Base-by-base conservation (phyloP, 30 jellyfish, hydroid and myxozoan genomes). In the Chrysaora quinquecirrha region DNA sequence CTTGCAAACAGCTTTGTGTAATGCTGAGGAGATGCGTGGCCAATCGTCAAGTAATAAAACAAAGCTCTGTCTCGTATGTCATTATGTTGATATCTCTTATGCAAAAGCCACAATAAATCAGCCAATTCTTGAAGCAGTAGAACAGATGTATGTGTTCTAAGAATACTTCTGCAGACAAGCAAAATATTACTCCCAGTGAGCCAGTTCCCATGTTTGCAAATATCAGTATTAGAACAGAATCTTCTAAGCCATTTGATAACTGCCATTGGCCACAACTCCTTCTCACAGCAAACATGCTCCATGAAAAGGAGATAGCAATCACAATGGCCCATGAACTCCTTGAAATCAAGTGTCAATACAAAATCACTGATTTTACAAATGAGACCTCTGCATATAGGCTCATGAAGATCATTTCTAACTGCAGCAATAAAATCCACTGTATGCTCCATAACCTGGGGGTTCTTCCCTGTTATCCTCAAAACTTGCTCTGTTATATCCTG, bases 21-120 rank as follows among this genome's bases (percentile, higher is more conserved):
- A 50, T 78, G 75, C 65, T 67, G 60, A 47, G 96, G 96, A 3
- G 96, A 87, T 34, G 88, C 92, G 70, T 80, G 82, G 27, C 96
- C 96, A 48, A 80, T 73, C 10, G 82, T 63, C 76, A 87, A 35
- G 64, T 87, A 87, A 29, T 62, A 60, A 84, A 87, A 87, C 63
- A 87, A 58, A 10, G 96, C 96, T 63, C 88, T 68, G 34, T 87
- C 96, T 14, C 72, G 66, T 61, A 87, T 71, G 50, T 87, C 96
- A 12, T 66, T 72, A 38, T 80, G 69, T 14, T 80, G 64, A 38
- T 63, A 80, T 7, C 24, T 65, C 71, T 22, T 30, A 71, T 80
- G 90, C 4, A 80, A 30, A 14, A 64, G 30, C 90, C 90, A 80
- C 34, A 80, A 24, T 2, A 80, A 80, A 30, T 66, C 83, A 28